Evolutionary conservation across 92 coral and sea anemone genomes (phyloP).

Genomic region (Porites evermanni): DNA sequence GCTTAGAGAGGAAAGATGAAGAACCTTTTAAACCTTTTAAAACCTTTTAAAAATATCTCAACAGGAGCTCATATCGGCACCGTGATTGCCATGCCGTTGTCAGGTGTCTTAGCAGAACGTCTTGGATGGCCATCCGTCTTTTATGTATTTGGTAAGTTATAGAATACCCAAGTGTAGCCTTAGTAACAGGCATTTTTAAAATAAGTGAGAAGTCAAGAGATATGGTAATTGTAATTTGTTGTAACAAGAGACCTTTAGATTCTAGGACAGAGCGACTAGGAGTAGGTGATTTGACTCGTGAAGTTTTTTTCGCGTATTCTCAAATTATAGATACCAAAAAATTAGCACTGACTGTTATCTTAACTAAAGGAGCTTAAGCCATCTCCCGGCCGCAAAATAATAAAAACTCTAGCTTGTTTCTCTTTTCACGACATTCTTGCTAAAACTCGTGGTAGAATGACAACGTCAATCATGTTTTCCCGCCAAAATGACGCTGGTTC

Average conservation of each 20-base stretch:
- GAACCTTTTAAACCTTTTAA: background rate
- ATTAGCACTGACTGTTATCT: too few species aligned
- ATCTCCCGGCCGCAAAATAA: too few species aligned
- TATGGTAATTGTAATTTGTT: background rate
- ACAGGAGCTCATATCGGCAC: conserved; percentile 91
- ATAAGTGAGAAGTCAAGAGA: background rate
- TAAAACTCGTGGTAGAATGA: too few species aligned
- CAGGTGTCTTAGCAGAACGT: conserved; percentile 85
- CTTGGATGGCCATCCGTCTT: conserved; percentile 94
- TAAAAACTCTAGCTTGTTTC: too few species aligned
- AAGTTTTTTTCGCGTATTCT: too few species aligned
- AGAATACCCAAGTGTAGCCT: background rate
- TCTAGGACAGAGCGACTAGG: too few species aligned
- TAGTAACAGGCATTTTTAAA: background rate
- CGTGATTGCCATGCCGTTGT: conserved; percentile 91
- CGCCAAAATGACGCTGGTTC: too few species aligned
- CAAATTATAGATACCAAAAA: too few species aligned
- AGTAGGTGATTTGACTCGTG: too few species aligned
- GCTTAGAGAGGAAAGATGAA: background rate
- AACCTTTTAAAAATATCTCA: background rate
- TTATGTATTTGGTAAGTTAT: conserved; percentile 89
- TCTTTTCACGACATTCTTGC: too few species aligned
- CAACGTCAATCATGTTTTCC: too few species aligned
- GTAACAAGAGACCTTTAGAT: background rate
- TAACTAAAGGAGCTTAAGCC: too few species aligned